A percentile compares a stretch with the other conserved stretches of the same genome.
phyloP scores from a whole-genome alignment of 2,888 invertebrate genomes.

The Onthophagus sagittarius region DNA sequence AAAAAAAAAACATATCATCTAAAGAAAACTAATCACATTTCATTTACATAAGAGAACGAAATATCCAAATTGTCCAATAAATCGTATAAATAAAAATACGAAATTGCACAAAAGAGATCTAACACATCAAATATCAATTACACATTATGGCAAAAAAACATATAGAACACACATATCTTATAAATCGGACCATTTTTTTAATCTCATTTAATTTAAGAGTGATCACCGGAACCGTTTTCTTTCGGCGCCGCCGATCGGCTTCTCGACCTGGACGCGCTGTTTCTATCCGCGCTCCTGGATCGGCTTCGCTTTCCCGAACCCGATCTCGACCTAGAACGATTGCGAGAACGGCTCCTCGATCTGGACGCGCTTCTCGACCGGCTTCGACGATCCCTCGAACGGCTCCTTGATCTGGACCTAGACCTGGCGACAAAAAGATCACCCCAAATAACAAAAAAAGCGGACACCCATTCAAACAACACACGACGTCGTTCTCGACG shows the following conservation, averaged over 20 bases:
- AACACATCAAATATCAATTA: neutral
- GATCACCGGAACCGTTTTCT: slow-evolving; percentile 42
- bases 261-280: slow-evolving; percentile 45
- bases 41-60: too few species aligned
- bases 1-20: too few species aligned
- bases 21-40: too few species aligned
- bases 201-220: slow-evolving; percentile 25
- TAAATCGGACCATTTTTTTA: neutral
- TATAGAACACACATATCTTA: neutral
- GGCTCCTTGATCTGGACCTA: slow-evolving; percentile 46
- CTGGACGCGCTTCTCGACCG: slow-evolving; percentile 46
- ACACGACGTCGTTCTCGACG: too few species aligned
- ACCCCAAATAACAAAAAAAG: neutral
- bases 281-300: slow-evolving; percentile 41
- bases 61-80: too few species aligned
- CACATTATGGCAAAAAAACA: too few species aligned
- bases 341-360: slow-evolving; percentile 46
- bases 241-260: slow-evolving; percentile 44
- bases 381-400: slow-evolving; percentile 46
- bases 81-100: too few species aligned
- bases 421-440: slow-evolving; percentile 34
- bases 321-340: slow-evolving; percentile 44
- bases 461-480: too few species aligned
- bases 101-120: neutral
- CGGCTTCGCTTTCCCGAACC: slow-evolving; percentile 39